These are phyloP conservation scores for Psittacula echo DNA, from an alignment of 2,797 vertebrate species.

Conservation along the genomic window DNA sequence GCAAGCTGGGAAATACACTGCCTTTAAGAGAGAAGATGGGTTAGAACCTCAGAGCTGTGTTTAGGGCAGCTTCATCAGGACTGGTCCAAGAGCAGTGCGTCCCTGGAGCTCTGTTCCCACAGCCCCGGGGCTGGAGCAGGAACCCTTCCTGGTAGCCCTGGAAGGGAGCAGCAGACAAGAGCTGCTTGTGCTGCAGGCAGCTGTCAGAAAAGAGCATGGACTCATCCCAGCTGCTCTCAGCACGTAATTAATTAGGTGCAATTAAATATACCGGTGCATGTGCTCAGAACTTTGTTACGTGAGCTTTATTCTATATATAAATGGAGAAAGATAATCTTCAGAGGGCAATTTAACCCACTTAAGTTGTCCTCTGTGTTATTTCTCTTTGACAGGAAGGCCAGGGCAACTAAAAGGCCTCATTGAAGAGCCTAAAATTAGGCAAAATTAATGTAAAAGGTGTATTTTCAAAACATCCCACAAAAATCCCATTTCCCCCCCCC, in stretches of 20 bases:
- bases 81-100: background rate
- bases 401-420: background rate
- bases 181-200: background rate
- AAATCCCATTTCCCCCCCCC: background rate
- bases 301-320: background rate
- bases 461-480: background rate
- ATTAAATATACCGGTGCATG: background rate
- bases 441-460: background rate
- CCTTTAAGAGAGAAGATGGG: rapidly evolving
- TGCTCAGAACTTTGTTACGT: background rate
- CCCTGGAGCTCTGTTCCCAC: background rate
- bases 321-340: background rate
- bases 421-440: background rate
- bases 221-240: background rate
- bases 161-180: background rate
- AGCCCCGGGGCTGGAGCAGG: background rate
- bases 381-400: background rate
- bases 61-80: background rate
- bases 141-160: background rate
- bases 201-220: background rate
- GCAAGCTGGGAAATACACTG: rapidly evolving
- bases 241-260: rapidly evolving
- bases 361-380: background rate
- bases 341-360: background rate
- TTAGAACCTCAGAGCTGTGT: background rate